Base-by-base conservation (phyloP, 1,140 invertebrate species). In the Cepaea nemoralis region DNA sequence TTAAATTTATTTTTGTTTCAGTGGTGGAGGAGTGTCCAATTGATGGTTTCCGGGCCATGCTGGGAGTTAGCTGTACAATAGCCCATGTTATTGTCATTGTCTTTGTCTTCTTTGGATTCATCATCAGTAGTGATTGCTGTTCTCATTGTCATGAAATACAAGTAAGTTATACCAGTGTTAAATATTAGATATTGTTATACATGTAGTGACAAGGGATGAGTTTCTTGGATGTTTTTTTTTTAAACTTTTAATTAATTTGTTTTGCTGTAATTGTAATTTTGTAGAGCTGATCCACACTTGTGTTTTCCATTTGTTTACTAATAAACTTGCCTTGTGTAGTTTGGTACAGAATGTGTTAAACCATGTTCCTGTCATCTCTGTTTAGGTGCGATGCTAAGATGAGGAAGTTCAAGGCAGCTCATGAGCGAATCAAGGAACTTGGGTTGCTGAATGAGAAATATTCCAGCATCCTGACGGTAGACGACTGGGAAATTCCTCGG, bases 401-500 rank as follows among this genome's bases (percentile, higher is more conserved):
- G 10, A 87, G 90, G 55, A 73, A 73, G 42, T 67, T 71, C 33
- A 48, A 59, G 33, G 89, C 92, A 19, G 95, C 95, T 0, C 93
- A 95, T 81, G 93, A 95, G 75, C 94, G 95, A 66, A 95, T 96
- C 92, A 93, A 94, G 84, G 94, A 94, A 73, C 92, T 96, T 35
- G 94, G 95, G 5, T 90, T 95, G 10, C 86, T 94, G 0, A 91
- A 93, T 45, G 86, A 92, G 35, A 88, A 90, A 67, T 85, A 86
- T 42, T 90, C 91, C 0, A 92, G 91, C 73, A 92, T 92, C 84
- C 91, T 92, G 16, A 89, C 90, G 22, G 91, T 97, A 19, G 96
- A 97, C 87, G 95, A 95, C 85, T 97, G 96, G 96, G 96, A 98
- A 91, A 93, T 97, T 42, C 93, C 95, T 0, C 92, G 96, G 59